These are phyloP conservation scores for Panopea generosa DNA, from an alignment of 2,888 invertebrate species.

Conservation along the genomic window DNA sequence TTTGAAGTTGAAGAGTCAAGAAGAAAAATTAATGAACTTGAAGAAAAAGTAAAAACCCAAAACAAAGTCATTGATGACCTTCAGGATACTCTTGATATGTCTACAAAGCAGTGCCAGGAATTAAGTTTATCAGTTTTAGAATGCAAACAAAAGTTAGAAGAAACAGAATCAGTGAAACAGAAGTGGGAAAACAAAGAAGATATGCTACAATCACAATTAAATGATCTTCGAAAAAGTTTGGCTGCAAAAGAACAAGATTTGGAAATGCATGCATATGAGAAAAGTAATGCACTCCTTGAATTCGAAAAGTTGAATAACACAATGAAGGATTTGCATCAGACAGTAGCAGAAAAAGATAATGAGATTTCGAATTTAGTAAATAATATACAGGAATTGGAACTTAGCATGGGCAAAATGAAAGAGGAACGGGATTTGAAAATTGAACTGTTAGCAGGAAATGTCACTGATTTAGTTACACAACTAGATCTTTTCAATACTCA, in stretches of 20 bases:
- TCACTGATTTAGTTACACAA: constrained; percentile 56
- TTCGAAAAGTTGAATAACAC: constrained; percentile 42
- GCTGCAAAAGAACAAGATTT: constrained; percentile 41
- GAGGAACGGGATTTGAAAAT: constrained; percentile 55
- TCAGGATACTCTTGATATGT: constrained; percentile 22
- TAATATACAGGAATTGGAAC: constrained; percentile 56
- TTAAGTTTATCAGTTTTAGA: constrained; percentile 20
- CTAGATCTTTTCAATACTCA: constrained; percentile 46
- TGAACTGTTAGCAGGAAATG: constrained; percentile 53
- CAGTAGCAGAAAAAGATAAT: constrained; percentile 47
- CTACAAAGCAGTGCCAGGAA: constrained; percentile 31
- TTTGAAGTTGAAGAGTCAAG: neutral
- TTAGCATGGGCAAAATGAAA: constrained; percentile 46
- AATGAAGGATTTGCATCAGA: constrained; percentile 27
- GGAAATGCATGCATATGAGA: constrained; percentile 36
- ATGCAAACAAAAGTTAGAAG: neutral
- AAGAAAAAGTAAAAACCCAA: neutral
- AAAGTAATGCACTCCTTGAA: constrained; percentile 44
- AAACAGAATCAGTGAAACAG: constrained; percentile 29
- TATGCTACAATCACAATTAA: constrained; percentile 31
- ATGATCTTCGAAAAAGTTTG: constrained; percentile 28
- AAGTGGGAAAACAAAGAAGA: constrained; percentile 43
- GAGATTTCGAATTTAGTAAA: constrained; percentile 53
- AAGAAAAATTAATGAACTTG: neutral
- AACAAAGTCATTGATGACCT: constrained; percentile 27